These are phyloP conservation scores for Amphipyra tragopoginis DNA, from an alignment of 2,888 invertebrate species.

Conservation along the genomic window DNA sequence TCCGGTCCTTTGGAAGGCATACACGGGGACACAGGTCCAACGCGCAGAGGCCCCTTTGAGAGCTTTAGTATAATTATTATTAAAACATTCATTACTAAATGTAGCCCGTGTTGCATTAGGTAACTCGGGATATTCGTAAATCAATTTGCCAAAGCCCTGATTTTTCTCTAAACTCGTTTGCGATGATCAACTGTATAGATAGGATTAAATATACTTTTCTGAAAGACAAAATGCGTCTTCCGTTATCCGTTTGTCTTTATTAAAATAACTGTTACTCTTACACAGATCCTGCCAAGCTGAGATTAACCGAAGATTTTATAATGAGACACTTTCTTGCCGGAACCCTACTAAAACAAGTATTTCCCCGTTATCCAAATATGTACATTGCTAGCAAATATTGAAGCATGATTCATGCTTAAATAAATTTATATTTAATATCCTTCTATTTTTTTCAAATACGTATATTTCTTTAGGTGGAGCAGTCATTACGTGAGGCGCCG, in stretches of 20 bases:
- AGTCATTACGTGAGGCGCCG: constrained; percentile 95
- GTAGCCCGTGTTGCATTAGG: no score
- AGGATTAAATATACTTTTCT: constrained; percentile 10
- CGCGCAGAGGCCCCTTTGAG: no score
- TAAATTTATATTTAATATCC: constrained; percentile 9
- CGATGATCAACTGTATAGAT: background rate
- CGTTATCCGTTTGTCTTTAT: constrained; percentile 21
- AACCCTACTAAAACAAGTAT: constrained; percentile 93
- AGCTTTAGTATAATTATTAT: no score
- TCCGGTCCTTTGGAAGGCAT: no score
- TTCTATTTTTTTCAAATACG: background rate
- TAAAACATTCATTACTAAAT: no score
- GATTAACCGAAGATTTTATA: constrained; percentile 94
- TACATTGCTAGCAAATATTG: constrained; percentile 32
- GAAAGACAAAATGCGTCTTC: constrained; percentile 5
- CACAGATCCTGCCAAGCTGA: constrained; percentile 89
- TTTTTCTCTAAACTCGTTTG: background rate
- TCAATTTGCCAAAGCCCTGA: background rate
- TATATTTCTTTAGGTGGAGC: constrained; percentile 91
- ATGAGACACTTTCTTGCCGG: constrained; percentile 97
- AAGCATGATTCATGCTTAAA: constrained; percentile 48
- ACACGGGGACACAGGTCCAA: no score
- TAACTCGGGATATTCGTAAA: no score
- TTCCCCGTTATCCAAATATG: constrained; percentile 45
- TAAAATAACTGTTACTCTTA: constrained; percentile 57